Percentiles rank a stretch among this genome's conserved stretches.
These are phyloP conservation scores for Atta cephalotes DNA, from an alignment of 1,140 invertebrate genomes.

Conservation along the genomic window DNA sequence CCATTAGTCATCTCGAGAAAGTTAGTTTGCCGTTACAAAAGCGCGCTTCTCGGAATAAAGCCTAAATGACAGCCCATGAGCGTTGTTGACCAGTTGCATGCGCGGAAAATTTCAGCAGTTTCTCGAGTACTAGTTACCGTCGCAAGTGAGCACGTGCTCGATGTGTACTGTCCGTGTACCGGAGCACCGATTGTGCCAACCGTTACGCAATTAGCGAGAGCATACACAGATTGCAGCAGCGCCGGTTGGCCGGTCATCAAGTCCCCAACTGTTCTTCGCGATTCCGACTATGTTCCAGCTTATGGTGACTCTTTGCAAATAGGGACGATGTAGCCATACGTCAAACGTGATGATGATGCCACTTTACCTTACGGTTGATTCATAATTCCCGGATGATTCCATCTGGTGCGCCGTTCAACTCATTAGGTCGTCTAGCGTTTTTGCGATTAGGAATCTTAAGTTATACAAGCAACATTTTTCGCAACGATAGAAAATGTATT, in stretches of 20 bases:
- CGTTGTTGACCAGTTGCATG: neutral
- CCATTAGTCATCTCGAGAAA: neutral
- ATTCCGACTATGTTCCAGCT: conserved; percentile 50
- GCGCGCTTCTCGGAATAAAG: neutral
- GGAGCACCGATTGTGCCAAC: conserved; percentile 59
- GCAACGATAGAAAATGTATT: neutral
- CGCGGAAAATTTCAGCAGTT: conserved; percentile 60
- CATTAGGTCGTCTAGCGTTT: neutral
- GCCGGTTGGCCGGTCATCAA: conserved; percentile 58
- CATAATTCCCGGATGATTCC: neutral
- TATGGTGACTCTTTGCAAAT: conserved; percentile 23
- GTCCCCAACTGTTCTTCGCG: conserved; percentile 55
- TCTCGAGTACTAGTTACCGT: conserved; percentile 19
- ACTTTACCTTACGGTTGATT: conserved; percentile 43
- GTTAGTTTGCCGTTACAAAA: conserved; percentile 13
- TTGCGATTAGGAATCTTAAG: neutral
- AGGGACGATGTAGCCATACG: conserved; percentile 12
- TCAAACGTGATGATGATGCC: conserved; percentile 29
- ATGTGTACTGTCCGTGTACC: conserved; percentile 54
- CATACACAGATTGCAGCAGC: conserved; percentile 54
- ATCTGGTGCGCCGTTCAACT: neutral
- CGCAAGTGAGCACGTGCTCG: conserved; percentile 58
- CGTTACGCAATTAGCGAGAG: conserved; percentile 65
- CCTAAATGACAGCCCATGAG: conserved; percentile 23
- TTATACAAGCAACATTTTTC: neutral